phyloP scores from a whole-genome alignment of 2,888 invertebrate genomes.

The Palloptera scutellata region DNA sequence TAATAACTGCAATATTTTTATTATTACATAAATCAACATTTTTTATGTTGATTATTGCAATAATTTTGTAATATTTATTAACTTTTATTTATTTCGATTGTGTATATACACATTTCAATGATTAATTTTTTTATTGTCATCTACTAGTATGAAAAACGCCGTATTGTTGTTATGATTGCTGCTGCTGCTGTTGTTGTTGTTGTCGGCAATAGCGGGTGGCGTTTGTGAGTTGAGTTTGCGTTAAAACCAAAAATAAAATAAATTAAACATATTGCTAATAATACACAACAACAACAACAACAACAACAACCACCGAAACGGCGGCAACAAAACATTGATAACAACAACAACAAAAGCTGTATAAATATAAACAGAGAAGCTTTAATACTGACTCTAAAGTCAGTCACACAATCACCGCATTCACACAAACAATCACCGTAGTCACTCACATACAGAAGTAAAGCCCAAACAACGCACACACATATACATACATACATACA shows the following conservation, averaged over 20 bases:
- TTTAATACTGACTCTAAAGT: too few relatives aligned
- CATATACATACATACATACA: background rate
- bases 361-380: too few relatives aligned
- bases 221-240: background rate
- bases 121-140: background rate
- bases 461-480: background rate
- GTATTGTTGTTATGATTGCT: too few relatives aligned
- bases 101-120: background rate
- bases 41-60: too few relatives aligned
- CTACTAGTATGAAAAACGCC: background rate
- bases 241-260: background rate
- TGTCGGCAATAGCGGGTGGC: background rate
- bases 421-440: background rate
- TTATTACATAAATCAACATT: too few relatives aligned
- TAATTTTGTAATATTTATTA: slow-evolving; percentile 6
- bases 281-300: too few relatives aligned
- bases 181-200: background rate
- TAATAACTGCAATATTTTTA: too few relatives aligned
- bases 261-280: background rate
- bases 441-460: background rate
- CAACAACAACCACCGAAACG: too few relatives aligned
- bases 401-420: too few relatives aligned
- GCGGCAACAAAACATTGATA: too few relatives aligned
- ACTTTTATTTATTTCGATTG: background rate
- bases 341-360: too few relatives aligned